phyloP scores from a whole-genome alignment of 2,888 invertebrate species.

The Heteropelma amictum region DNA sequence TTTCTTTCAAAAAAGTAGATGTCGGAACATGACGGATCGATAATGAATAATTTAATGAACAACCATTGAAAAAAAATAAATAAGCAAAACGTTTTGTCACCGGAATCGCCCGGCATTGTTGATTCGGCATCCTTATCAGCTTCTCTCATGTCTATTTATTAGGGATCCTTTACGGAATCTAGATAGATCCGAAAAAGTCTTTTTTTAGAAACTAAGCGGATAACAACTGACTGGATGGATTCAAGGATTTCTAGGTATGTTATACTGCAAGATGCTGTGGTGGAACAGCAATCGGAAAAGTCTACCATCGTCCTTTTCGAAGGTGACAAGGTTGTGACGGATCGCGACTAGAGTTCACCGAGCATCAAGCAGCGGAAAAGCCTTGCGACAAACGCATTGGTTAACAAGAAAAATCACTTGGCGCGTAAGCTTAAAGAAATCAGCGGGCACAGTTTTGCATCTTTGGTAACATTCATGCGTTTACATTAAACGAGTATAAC shows the following conservation, averaged over 20 bases:
- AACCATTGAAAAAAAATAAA: not conserved
- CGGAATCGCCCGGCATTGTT: too few relatives aligned
- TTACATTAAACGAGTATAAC: conserved; percentile 38
- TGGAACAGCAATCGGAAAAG: too few relatives aligned
- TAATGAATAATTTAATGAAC: not conserved
- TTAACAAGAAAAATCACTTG: conserved; percentile 71
- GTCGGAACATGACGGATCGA: not conserved
- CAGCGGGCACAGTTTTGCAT: not conserved
- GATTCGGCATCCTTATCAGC: too few relatives aligned
- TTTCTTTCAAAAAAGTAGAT: not conserved
- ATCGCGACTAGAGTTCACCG: conserved; percentile 63
- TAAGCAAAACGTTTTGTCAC: too few relatives aligned
- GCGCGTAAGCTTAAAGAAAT: conserved; percentile 31
- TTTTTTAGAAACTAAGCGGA: too few relatives aligned
- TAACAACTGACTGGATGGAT: too few relatives aligned
- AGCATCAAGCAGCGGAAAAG: conserved; percentile 44
- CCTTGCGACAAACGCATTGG: conserved; percentile 69
- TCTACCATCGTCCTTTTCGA: too few relatives aligned
- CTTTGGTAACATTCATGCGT: not conserved
- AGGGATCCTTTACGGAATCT: too few relatives aligned
- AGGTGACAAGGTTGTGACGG: conserved; percentile 67
- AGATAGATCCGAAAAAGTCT: too few relatives aligned
- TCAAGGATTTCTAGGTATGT: too few relatives aligned
- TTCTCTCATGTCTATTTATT: too few relatives aligned
- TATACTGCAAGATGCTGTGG: too few relatives aligned